These are phyloP conservation scores for Chydorus sphaericus DNA, from an alignment of 2,888 invertebrate species.

Conservation along the genomic window DNA sequence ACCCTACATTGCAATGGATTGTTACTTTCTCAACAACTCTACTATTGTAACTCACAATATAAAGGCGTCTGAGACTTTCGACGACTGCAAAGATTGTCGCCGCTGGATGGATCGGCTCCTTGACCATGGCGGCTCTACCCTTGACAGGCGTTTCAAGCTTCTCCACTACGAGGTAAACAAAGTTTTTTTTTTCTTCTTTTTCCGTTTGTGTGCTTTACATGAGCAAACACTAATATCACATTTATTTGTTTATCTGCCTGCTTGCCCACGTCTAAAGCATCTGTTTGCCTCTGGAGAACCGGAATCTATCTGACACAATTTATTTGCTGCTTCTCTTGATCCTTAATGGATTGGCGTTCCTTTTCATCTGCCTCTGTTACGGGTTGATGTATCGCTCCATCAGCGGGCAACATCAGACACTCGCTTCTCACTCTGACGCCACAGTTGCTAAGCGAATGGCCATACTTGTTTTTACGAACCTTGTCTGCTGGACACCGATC, in stretches of 20 bases:
- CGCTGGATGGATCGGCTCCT: constrained; percentile 61
- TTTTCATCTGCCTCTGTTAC: constrained; percentile 69
- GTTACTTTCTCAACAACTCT: too few relatives aligned
- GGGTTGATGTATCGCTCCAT: constrained; percentile 70
- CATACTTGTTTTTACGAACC: constrained; percentile 67
- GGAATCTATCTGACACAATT: constrained; percentile 47
- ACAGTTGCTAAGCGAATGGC: constrained; percentile 81
- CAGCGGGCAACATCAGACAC: constrained; percentile 41
- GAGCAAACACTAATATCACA: background rate
- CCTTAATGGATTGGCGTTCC: constrained; percentile 64
- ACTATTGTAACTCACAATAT: background rate
- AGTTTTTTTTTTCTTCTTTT: background rate
- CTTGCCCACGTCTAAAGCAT: constrained; percentile 38
- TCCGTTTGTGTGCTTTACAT: background rate
- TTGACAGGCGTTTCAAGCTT: constrained; percentile 72
- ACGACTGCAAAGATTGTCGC: constrained; percentile 61
- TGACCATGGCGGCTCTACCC: constrained; percentile 61
- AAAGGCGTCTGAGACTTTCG: constrained; percentile 56
- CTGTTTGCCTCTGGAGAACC: constrained; percentile 73
- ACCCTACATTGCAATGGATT: too few relatives aligned
- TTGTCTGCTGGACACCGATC: constrained; percentile 73
- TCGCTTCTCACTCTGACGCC: constrained; percentile 42
- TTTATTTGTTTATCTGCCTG: background rate
- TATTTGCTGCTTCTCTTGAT: constrained; percentile 59
- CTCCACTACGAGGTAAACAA: constrained; percentile 54